Conservation (phyloP, 1,140 invertebrate genomes). For the Diabrotica virgifera region DNA sequence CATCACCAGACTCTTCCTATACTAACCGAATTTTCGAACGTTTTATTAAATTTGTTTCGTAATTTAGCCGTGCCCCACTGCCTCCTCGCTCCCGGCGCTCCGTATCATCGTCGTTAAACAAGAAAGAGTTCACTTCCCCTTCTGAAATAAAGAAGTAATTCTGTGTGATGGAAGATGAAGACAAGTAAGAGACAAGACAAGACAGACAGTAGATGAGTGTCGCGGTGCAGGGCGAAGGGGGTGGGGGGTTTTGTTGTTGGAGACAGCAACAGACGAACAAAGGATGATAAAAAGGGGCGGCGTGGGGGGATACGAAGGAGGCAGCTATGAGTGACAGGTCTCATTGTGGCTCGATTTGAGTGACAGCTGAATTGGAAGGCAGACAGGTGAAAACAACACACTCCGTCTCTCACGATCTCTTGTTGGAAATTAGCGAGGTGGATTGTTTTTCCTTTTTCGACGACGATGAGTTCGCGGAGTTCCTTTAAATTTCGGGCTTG, state of each 20-base stretch:
- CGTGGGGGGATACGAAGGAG: slow-evolving; percentile 10
- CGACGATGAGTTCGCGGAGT: not conserved
- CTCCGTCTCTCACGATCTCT: slow-evolving; percentile 1
- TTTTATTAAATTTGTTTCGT: too few relatives aligned
- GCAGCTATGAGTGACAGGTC: slow-evolving; percentile 31
- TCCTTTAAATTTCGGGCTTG: too few relatives aligned
- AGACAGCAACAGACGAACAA: slow-evolving; percentile 30
- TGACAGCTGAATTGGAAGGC: slow-evolving; percentile 29
- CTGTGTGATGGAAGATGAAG: not conserved
- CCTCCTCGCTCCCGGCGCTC: not conserved
- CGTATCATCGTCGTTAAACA: not conserved
- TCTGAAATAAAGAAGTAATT: slow-evolving; percentile 3
- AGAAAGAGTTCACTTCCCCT: not conserved
- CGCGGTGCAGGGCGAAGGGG: not conserved
- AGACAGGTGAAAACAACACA: slow-evolving; percentile 20
- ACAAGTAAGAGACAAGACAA: slow-evolving; percentile 1
- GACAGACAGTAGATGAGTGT: slow-evolving; percentile 10
- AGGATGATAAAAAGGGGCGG: slow-evolving; percentile 21
- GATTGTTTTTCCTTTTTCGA: not conserved
- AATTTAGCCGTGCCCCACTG: too few relatives aligned
- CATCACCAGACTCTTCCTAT: too few relatives aligned
- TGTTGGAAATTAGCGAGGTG: slow-evolving; percentile 8
- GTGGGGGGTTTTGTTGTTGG: slow-evolving; percentile 23
- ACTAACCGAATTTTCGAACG: too few relatives aligned
- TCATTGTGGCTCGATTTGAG: slow-evolving; percentile 33